Evolutionary conservation across 2,888 invertebrate genomes (phyloP).

Genomic region (Aphidius colemani): DNA sequence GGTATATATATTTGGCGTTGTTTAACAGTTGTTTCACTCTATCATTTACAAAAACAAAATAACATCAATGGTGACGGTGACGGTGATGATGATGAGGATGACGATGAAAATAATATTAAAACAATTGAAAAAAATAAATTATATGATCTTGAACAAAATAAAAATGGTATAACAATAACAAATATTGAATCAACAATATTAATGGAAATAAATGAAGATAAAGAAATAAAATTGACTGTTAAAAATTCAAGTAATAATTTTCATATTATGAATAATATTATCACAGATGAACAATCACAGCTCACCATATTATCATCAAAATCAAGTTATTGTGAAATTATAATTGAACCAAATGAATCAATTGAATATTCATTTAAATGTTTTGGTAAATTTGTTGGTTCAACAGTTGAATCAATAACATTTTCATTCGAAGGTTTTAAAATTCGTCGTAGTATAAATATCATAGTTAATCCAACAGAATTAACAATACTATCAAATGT

Average conservation of each 20-base stretch:
- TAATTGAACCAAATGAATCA: conserved; percentile 59
- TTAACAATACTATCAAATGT: conserved; percentile 4
- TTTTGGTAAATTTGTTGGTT: conserved; percentile 66
- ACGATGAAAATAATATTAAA: neutral
- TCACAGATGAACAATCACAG: conserved; percentile 64
- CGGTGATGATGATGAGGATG: neutral
- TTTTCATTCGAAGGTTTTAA: conserved; percentile 68
- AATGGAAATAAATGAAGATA: conserved; percentile 59
- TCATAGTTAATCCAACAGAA: conserved; percentile 60
- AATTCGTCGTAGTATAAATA: conserved; percentile 66
- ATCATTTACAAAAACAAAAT: conserved; percentile 27
- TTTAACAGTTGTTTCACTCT: conserved; percentile 59
- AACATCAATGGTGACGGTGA: neutral
- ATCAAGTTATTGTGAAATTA: conserved; percentile 48
- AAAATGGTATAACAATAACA: conserved; percentile 64
- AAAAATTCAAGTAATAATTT: conserved; percentile 58
- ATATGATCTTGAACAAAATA: conserved; percentile 51
- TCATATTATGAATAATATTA: conserved; percentile 61
- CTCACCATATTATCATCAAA: conserved; percentile 59
- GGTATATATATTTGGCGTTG: conserved; percentile 67
- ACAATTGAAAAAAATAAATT: neutral
- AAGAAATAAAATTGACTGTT: conserved; percentile 61
- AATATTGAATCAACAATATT: conserved; percentile 56
- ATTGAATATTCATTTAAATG: conserved; percentile 63
- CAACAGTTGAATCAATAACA: conserved; percentile 66